Base-by-base conservation (phyloP, 2,888 invertebrate species). In the Synanthedon vespiformis region DNA sequence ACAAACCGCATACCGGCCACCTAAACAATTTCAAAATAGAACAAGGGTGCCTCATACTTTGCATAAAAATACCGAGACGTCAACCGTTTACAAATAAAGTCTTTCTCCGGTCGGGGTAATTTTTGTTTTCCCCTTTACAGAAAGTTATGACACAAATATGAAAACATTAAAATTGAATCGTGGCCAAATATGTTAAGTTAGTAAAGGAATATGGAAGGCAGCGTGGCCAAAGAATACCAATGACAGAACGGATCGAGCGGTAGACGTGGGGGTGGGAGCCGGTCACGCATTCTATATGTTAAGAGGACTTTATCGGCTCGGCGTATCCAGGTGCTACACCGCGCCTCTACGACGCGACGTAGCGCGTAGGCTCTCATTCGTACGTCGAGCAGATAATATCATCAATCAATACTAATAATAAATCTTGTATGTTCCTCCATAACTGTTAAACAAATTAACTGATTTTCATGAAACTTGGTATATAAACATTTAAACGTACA, bases 11-110 rank as follows among this genome's bases (percentile, higher is more conserved):
- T 71, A 71, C 72, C 68, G 68, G 67, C 70, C 66, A 73, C 70
- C 72, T 72, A 80, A 83, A 84, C 80, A 81, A 82, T 84, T 81
- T 78, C 67, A 69, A 77, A 80, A 77, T 74, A 70, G 72, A 80
- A 68, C 74, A 72, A 72, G 72, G 72, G 74, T 71, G 69, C 64
- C 62, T 68, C 67, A 69, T 68, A 77, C 74, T 82, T 80, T 77
- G 75, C 78, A 85, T 80, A 77, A 78, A 80, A 82, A 83, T 82
- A 73, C 74, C 77, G 71, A 80, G 72, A 84, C 75, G 80, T 82
- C 82, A 81, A 80, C 76, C 70, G 71, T 80, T 80, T 80, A 83
- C 83, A 83, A 84, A 84, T 81, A 85, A 81, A 79, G 77, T 77
- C 68, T 75, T 78, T 70, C 68, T 70, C 67, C 67, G 64, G 71